Base-by-base conservation (phyloP, 2,113 vertebrate genomes). In the Arvicanthis niloticus region DNA sequence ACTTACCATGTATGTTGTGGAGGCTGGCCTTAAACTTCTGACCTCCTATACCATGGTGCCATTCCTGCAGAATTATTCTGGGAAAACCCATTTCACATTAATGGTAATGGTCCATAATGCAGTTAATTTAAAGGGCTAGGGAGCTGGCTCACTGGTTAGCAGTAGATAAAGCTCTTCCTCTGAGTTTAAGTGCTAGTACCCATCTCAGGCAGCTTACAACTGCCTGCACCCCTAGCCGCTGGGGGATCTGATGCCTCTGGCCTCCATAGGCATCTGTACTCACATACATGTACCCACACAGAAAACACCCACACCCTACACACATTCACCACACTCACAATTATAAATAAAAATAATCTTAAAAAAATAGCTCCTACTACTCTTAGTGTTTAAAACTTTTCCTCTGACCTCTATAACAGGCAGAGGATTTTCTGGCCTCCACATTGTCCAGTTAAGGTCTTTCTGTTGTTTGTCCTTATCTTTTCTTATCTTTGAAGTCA, bases 401-500 rank as follows among this genome's bases (percentile, higher is more conserved):
- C 48, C 65, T 93, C 48, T 82, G 4, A 88, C 85, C 15, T 51
- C 3, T 82, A 16, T 77, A 76, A 81, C 53, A 12, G 40, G 26
- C 7, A 65, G 81, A 90, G 62, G 73, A 76, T 86, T 82, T 92
- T 95, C 81, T 96, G 92, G n/a, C 40, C 60, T 96, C 75, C 51
- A 1, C 42, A 3, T 58, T 62, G 42, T 80, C 31, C 16, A 21
- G 40, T 89, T 81, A 88, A 76, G 65, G 40, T 91, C 75, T 56
- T 91, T 86, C 45, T 91, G 26, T 87, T 95, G 12, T 87, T 93
- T 95, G 91, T 72, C 68, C 65, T 94, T 96, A 68, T 93, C 70
- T 95, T 53, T 76, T 26, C 67, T 97, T 91, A 89, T 97, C 95
- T 91, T 88, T 91, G 88, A 95, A 77, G 72, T 75, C 91, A 96